A percentile compares a stretch with the other conserved stretches of the same genome.
phyloP scores from a whole-genome alignment of 2,113 vertebrate species.

The Cricetomys ansorgei region DNA sequence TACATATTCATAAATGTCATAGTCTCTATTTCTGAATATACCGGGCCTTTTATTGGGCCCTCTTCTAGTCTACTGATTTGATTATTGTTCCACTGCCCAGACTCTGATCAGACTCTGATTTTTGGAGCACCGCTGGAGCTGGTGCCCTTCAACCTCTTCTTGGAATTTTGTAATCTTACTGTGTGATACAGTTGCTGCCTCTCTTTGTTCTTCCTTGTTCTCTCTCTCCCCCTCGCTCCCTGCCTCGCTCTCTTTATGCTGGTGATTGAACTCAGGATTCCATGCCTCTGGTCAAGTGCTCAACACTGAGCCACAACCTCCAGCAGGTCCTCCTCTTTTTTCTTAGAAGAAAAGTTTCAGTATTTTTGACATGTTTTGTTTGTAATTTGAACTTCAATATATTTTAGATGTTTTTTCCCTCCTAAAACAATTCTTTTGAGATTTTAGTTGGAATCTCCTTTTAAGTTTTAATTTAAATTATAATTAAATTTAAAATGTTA shows the following conservation, averaged over 20 bases:
- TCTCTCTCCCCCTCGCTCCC: neutral
- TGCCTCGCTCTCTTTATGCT: neutral
- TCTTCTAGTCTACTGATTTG: neutral
- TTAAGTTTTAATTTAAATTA: neutral
- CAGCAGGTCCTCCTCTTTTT: neutral
- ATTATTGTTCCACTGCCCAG: neutral
- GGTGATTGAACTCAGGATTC: neutral
- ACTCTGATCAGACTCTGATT: neutral
- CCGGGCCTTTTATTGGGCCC: neutral
- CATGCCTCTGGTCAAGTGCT: neutral
- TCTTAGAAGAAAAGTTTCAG: neutral
- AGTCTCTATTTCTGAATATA: neutral
- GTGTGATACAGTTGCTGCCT: neutral
- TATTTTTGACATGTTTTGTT: neutral
- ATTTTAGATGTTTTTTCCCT: neutral
- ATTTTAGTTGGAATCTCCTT: neutral
- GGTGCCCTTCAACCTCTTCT: neutral
- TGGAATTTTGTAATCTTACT: neutral
- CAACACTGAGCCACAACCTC: neutral
- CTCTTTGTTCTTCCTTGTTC: neutral
- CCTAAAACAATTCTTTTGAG: neutral
- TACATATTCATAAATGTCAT: neutral
- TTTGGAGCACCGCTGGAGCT: neutral
- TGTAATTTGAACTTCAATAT: neutral
- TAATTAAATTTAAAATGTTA: neutral